These are phyloP conservation scores for Ctenomys sociabilis DNA, from an alignment of 2,113 vertebrate genomes.

Conservation along the genomic window DNA sequence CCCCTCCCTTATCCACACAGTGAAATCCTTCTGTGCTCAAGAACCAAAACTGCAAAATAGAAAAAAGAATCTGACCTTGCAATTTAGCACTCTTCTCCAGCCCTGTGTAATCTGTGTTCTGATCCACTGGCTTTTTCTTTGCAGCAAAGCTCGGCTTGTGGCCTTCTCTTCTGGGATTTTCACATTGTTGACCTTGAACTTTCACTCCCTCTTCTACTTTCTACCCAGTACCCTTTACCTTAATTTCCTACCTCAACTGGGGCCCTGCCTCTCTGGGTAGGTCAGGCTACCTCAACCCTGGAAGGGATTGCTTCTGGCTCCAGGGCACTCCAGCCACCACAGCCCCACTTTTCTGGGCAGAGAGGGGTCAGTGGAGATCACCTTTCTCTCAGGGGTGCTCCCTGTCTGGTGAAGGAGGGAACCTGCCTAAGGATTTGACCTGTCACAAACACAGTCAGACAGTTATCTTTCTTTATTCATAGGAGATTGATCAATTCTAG, in stretches of 20 bases:
- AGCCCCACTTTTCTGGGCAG: neutral
- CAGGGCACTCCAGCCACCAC: rapidly evolving
- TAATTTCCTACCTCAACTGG: no score
- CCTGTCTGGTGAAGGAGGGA: neutral
- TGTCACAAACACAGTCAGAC: neutral
- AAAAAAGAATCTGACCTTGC: neutral
- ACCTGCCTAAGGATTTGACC: neutral
- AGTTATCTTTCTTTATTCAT: no score
- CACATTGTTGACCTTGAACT: neutral
- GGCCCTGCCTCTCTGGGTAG: neutral
- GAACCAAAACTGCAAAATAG: neutral
- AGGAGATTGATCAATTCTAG: neutral
- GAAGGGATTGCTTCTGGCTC: neutral
- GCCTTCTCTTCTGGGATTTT: neutral
- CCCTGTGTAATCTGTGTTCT: neutral
- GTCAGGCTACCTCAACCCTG: neutral
- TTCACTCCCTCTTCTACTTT: neutral
- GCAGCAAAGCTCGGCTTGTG: neutral
- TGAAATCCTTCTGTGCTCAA: neutral
- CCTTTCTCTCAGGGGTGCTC: neutral
- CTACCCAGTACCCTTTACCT: neutral
- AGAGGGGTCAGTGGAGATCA: rapidly evolving
- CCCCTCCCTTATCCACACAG: rapidly evolving
- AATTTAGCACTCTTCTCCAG: rapidly evolving
- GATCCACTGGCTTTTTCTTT: neutral